Conservation (phyloP, 2,797 vertebrate genomes). For the Muscicapa striata region DNA sequence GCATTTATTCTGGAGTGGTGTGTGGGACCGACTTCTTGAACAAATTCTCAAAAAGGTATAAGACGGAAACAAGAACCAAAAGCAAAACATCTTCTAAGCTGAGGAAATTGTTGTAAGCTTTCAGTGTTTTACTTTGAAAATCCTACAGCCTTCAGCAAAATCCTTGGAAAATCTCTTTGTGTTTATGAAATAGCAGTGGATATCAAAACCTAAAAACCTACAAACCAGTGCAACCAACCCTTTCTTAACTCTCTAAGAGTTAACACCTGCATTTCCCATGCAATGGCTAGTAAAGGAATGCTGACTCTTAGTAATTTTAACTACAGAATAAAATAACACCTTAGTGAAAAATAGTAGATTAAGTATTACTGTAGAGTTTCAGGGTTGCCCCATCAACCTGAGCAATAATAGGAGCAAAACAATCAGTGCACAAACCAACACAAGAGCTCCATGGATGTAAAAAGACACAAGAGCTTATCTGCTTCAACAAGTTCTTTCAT, state of each 20-base stretch:
- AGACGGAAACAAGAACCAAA: conserved; percentile 48
- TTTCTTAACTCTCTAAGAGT: neutral
- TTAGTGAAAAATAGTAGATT: conserved; percentile 29
- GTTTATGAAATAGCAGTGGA: conserved; percentile 49
- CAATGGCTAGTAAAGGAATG: conserved; percentile 1
- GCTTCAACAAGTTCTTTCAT: conserved; percentile 23
- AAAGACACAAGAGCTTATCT: neutral
- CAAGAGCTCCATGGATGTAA: neutral
- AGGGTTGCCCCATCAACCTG: conserved; percentile 5
- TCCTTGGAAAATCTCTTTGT: conserved; percentile 26
- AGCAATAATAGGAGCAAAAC: neutral
- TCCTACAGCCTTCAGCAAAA: conserved; percentile 50
- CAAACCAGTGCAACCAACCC: neutral
- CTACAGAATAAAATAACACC: conserved; percentile 49
- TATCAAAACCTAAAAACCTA: conserved; percentile 46
- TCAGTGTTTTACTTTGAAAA: conserved; percentile 65
- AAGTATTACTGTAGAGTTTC: conserved; percentile 49
- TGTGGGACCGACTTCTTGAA: neutral
- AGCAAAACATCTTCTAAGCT: conserved; percentile 50
- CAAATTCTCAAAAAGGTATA: neutral
- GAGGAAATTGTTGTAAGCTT: conserved; percentile 65
- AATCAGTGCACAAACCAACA: conserved; percentile 2
- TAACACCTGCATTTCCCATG: conserved; percentile 45
- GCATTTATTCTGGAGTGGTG: conserved; percentile 6
- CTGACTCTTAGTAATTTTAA: conserved; percentile 39